Evolutionary conservation across 2,888 invertebrate genomes (phyloP).

Genomic region (Sylvicola cinctus): DNA sequence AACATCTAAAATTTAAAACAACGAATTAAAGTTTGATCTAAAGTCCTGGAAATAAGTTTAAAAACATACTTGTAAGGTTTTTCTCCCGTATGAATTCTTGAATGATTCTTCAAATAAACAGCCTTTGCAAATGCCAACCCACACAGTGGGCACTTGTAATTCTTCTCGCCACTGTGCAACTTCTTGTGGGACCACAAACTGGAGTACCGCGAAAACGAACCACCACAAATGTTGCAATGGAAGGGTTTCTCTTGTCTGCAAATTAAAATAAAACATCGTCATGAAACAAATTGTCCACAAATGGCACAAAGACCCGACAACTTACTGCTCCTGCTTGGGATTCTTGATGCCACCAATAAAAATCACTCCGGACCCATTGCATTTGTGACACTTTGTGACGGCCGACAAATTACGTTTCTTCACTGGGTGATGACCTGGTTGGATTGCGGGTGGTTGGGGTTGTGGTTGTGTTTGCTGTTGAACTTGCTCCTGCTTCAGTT

Average conservation of each 20-base stretch:
- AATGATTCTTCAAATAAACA: conserved; percentile 77
- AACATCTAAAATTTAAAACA: conserved; percentile 36
- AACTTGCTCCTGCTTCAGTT: conserved; percentile 12
- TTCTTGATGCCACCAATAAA: conserved; percentile 15
- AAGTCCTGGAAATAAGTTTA: background rate
- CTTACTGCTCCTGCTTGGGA: conserved; percentile 5
- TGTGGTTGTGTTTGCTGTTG: conserved; percentile 9
- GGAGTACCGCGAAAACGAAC: conserved; percentile 63
- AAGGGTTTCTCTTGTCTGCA: conserved; percentile 54
- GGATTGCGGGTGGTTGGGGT: conserved; percentile 12
- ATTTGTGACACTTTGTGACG: conserved; percentile 74
- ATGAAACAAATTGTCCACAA: background rate
- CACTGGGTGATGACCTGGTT: conserved; percentile 50
- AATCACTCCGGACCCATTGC: conserved; percentile 73
- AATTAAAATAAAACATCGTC: conserved; percentile 8
- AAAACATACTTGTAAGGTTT: conserved; percentile 58
- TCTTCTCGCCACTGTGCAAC: conserved; percentile 60
- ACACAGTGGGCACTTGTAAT: conserved; percentile 74
- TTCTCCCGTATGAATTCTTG: conserved; percentile 66
- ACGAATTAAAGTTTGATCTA: conserved; percentile 4
- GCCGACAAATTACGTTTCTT: conserved; percentile 64
- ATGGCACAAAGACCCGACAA: conserved; percentile 8
- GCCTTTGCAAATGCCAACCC: conserved; percentile 76
- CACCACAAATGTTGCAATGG: conserved; percentile 74
- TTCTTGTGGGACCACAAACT: conserved; percentile 80